phyloP scores from a whole-genome alignment of 2,113 vertebrate species.

The Ptilorrhoa leucosticta region DNA sequence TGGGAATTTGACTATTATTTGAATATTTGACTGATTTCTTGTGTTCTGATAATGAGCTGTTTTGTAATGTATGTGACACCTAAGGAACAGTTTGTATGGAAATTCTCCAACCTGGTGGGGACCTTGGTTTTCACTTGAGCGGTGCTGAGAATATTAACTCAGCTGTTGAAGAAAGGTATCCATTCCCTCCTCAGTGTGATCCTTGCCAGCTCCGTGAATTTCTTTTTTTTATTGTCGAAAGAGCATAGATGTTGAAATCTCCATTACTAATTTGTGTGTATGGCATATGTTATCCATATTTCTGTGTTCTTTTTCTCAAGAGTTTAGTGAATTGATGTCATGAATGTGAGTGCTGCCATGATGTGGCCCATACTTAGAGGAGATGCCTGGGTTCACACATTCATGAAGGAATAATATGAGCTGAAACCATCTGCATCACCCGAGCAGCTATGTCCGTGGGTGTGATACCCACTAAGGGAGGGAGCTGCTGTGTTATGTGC shows the following conservation, averaged over 20 bases:
- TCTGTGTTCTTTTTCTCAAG: not conserved
- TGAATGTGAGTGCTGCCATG: not conserved
- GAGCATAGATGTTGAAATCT: not conserved
- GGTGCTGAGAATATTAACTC: not conserved
- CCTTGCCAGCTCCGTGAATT: not conserved
- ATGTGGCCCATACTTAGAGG: not conserved
- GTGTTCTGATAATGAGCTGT: not conserved
- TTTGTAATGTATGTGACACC: not conserved
- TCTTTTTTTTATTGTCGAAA: not conserved
- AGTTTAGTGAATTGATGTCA: not conserved
- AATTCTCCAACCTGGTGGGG: not conserved
- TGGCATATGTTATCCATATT: not conserved
- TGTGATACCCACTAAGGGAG: not conserved
- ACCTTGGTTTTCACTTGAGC: not conserved
- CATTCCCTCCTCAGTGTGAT: not conserved
- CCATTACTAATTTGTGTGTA: not conserved
- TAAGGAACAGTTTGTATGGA: not conserved
- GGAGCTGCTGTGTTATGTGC: not conserved
- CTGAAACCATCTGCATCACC: not conserved
- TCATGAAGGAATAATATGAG: not conserved
- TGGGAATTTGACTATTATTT: not conserved
- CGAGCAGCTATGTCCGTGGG: accelerated
- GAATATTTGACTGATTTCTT: not conserved
- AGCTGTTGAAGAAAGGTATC: not conserved
- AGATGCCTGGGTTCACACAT: not conserved